Base-by-base conservation (phyloP, 1,140 invertebrate species). In the Pygmarrhopalites habei region DNA sequence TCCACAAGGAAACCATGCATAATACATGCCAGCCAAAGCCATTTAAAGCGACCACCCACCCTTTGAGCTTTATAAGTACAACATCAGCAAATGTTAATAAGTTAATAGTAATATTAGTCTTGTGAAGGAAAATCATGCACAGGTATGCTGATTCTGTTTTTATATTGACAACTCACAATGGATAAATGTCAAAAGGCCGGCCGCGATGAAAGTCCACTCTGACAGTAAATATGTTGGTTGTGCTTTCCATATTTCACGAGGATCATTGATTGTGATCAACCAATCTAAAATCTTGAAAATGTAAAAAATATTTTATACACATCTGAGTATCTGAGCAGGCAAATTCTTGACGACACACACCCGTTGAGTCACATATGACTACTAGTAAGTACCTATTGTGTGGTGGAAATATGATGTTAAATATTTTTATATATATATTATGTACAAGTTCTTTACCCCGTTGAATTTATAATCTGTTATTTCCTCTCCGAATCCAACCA, bases 1-100 rank as follows among this genome's bases (percentile, higher is more conserved):
- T 86, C 85, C 5, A 84, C 77, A 3, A 81, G 77, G 10, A 84
- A 64, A 12, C 86, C 86, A 73, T 88, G 85, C 3, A 86, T 70
- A 58, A 87, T 72, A 2, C 81, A 82, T 2, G 76, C 82, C 21
- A 87, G 68, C 86, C 86, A 89, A 39, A 88, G 77, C 72, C 83
- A 86, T 1, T 80, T 80, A 76, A 83, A 85, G 65, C 86, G 75
- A 0, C 86, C 86, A 44, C 85, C 83, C 74, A 82, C 80, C 58
- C 76, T 77, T 32, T 83, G 75, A 32, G 86, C 86, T 88, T 72
- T 14, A 23, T 49, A 23, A 23, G 23, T 15, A 41, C 12, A n/a
- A n/a, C n/a, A n/a, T n/a, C n/a, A n/a, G n/a, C n/a, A n/a, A n/a
- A n/a, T n/a, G n/a, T n/a, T n/a, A n/a, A n/a, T n/a, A n/a, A n/a